A percentile compares a stretch with the other conserved stretches of the same genome.
phyloP scores from a whole-genome alignment of 2,113 vertebrate genomes.

The Panurus biarmicus region DNA sequence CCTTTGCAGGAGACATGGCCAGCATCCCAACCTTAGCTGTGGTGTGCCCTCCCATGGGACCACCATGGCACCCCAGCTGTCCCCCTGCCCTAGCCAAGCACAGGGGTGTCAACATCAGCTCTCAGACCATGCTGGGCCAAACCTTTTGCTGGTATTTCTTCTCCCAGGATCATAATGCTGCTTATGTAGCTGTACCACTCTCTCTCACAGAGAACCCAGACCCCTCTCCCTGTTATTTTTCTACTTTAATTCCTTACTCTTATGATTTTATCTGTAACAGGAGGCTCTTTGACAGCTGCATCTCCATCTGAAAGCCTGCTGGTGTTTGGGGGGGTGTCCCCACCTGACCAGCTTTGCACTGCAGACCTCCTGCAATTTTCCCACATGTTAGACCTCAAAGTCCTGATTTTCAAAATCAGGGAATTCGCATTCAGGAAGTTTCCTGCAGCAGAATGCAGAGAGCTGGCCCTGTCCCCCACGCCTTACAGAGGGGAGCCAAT shows the following conservation, averaged over 20 bases:
- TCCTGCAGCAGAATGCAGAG: conserved; percentile 19
- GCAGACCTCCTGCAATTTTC: conserved; percentile 19
- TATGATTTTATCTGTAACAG: background rate
- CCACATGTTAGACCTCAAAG: conserved; percentile 27
- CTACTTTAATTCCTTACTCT: background rate
- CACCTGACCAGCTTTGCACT: conserved; percentile 34
- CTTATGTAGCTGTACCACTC: background rate
- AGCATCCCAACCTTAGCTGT: background rate
- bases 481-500: conserved; percentile 9
- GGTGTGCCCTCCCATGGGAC: background rate
- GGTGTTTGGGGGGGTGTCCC: conserved; percentile 26
- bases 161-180: background rate
- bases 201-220: background rate
- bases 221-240: background rate
- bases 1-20: background rate
- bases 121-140: background rate
- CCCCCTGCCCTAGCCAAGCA: background rate
- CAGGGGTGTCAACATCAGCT: background rate
- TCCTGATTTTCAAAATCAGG: background rate
- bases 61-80: background rate
- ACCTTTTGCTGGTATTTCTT: background rate
- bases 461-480: background rate
- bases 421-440: conserved; percentile 2
- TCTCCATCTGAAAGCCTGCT: conserved; percentile 38
- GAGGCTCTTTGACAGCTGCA: conserved; percentile 29